Conservation (phyloP, 2,888 invertebrate species). For the Ormyrus labotus region DNA sequence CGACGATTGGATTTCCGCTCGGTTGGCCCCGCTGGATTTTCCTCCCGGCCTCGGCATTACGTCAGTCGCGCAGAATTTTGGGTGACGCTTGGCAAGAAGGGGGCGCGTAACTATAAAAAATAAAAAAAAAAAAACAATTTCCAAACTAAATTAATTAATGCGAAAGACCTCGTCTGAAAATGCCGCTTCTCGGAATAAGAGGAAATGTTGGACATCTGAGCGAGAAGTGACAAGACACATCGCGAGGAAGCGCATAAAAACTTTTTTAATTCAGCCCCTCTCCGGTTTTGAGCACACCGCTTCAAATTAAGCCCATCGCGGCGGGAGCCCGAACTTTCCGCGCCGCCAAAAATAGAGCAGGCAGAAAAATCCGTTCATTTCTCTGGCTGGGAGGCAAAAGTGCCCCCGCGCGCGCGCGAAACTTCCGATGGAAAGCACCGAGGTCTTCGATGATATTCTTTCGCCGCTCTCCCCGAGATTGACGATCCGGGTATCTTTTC, state of each 20-base stretch:
- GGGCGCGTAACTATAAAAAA: too few relatives aligned
- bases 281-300: constrained; percentile 21
- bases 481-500: too few relatives aligned
- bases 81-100: too few relatives aligned
- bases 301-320: constrained; percentile 34
- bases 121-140: too few relatives aligned
- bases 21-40: neutral
- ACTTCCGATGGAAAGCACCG: constrained; percentile 53
- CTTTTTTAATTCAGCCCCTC: constrained; percentile 33
- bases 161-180: too few relatives aligned
- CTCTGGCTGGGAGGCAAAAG: constrained; percentile 58
- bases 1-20: constrained; percentile 42
- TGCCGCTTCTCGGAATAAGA: too few relatives aligned
- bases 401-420: constrained; percentile 8
- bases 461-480: neutral
- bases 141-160: too few relatives aligned
- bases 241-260: constrained; percentile 8
- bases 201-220: neutral
- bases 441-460: neutral
- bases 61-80: too few relatives aligned
- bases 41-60: too few relatives aligned
- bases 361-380: constrained; percentile 58
- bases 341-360: constrained; percentile 17
- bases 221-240: constrained; percentile 14
- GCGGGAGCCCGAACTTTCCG: neutral